Evolutionary conservation across 2,888 invertebrate species (phyloP).

Genomic region (Agapetus fuscipes): DNA sequence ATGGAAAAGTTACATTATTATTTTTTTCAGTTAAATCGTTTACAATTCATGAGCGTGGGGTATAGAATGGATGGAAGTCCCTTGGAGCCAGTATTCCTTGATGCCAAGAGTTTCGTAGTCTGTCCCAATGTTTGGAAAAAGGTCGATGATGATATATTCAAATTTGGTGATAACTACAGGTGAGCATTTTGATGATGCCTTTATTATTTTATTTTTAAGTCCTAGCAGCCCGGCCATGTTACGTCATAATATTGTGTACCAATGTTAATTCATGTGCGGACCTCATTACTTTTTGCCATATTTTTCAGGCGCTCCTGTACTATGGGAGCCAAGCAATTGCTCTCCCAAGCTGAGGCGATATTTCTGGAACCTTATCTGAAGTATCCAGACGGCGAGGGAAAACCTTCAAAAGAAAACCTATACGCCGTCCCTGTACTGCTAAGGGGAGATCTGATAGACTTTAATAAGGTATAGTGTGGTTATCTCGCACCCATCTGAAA

Average conservation of each 20-base stretch:
- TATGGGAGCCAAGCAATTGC: conserved; percentile 30
- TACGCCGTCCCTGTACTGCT: conserved; percentile 49
- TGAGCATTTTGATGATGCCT: conserved; percentile 2
- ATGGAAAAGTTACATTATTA: too few species aligned
- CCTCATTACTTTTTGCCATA: too few species aligned
- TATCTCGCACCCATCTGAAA: too few species aligned
- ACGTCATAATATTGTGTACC: too few species aligned
- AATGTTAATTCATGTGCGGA: too few species aligned
- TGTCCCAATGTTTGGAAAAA: conserved; percentile 26
- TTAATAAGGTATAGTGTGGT: conserved; percentile 28
- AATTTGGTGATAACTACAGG: conserved; percentile 33
- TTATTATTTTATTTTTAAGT: too few species aligned
- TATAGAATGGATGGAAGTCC: too few species aligned
- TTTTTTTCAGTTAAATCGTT: too few species aligned
- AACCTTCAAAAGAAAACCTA: conserved; percentile 26
- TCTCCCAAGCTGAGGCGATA: conserved; percentile 29
- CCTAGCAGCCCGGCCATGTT: too few species aligned
- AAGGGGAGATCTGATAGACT: conserved; percentile 33
- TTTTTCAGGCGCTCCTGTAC: conserved; percentile 17
- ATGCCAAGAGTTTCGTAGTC: conserved; percentile 23
- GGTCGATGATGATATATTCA: conserved; percentile 25
- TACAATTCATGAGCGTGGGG: too few species aligned
- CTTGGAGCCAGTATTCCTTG: conserved; percentile 23
- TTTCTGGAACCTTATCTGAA: conserved; percentile 47
- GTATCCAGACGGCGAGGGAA: conserved; percentile 32